These are phyloP conservation scores for Staurois parvus DNA, from an alignment of 2,797 vertebrate species.

Conservation along the genomic window DNA sequence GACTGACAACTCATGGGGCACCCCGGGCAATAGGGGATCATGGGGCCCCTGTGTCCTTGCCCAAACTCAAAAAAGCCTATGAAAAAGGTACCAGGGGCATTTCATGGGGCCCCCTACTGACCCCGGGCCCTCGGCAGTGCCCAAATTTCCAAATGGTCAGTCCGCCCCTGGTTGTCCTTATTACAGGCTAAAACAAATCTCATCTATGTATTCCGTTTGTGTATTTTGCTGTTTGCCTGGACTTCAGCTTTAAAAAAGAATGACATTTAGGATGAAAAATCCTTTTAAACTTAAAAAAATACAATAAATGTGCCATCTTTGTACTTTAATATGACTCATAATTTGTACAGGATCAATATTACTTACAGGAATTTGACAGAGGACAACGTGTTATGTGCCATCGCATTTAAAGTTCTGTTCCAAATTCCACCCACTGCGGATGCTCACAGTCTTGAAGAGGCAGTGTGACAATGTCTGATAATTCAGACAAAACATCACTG, in stretches of 20 bases:
- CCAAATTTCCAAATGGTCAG: too few relatives aligned
- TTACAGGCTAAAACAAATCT: too few relatives aligned
- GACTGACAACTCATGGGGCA: too few relatives aligned
- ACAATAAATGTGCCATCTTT: neutral
- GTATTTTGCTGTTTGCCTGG: too few relatives aligned
- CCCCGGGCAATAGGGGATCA: too few relatives aligned
- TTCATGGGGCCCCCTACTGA: too few relatives aligned
- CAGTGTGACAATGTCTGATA: slow-evolving; percentile 61
- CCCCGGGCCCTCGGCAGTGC: too few relatives aligned
- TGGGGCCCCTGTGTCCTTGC: too few relatives aligned
- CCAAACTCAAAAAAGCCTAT: too few relatives aligned
- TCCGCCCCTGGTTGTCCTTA: too few relatives aligned
- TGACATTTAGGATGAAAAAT: neutral
- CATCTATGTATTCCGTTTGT: too few relatives aligned
- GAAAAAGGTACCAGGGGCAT: too few relatives aligned
- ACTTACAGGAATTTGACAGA: slow-evolving; percentile 48
- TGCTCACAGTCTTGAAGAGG: slow-evolving; percentile 53
- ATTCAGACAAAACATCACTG: slow-evolving; percentile 61
- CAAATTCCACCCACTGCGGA: slow-evolving; percentile 49
- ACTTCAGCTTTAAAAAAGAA: neutral
- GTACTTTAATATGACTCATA: slow-evolving; percentile 23
- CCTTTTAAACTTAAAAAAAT: neutral
- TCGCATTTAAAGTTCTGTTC: slow-evolving; percentile 53
- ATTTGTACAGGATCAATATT: slow-evolving; percentile 48
- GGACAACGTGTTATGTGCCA: slow-evolving; percentile 56